phyloP scores from a whole-genome alignment of 2,113 vertebrate species.

The Rallus limicola region DNA sequence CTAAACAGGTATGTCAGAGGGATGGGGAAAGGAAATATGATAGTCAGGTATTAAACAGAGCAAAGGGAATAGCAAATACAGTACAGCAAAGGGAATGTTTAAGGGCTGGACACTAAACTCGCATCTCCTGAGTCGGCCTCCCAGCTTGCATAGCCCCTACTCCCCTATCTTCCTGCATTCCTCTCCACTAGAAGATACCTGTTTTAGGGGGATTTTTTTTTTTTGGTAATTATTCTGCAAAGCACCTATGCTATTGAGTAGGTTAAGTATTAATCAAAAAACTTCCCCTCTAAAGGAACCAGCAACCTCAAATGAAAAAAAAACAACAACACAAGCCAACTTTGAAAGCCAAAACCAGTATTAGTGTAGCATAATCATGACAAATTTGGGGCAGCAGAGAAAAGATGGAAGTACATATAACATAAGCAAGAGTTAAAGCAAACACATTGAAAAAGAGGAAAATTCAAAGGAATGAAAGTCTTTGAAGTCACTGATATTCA shows the following conservation, averaged over 20 bases:
- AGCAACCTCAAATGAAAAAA: not conserved
- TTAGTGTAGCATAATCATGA: not conserved
- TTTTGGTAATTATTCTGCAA: not conserved
- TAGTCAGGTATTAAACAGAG: not conserved
- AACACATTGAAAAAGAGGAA: not conserved
- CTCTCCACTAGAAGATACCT: not conserved
- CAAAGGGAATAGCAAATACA: not conserved
- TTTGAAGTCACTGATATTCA: not conserved
- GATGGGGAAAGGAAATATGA: not conserved
- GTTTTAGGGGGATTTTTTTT: not conserved
- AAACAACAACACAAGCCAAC: not conserved
- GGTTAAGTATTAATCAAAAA: not conserved
- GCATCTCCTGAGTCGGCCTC: not conserved
- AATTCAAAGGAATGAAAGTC: not conserved
- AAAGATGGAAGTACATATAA: not conserved
- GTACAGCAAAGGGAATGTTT: not conserved
- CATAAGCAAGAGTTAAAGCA: not conserved
- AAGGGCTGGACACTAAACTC: not conserved
- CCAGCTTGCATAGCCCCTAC: not conserved
- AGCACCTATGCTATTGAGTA: not conserved
- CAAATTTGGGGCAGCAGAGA: not conserved
- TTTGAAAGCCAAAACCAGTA: not conserved
- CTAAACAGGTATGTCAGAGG: not conserved
- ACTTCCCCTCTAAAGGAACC: not conserved
- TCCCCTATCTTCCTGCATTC: not conserved